Evolutionary conservation across 2,888 invertebrate species (phyloP).

Genomic region (Buathra laborator): DNA sequence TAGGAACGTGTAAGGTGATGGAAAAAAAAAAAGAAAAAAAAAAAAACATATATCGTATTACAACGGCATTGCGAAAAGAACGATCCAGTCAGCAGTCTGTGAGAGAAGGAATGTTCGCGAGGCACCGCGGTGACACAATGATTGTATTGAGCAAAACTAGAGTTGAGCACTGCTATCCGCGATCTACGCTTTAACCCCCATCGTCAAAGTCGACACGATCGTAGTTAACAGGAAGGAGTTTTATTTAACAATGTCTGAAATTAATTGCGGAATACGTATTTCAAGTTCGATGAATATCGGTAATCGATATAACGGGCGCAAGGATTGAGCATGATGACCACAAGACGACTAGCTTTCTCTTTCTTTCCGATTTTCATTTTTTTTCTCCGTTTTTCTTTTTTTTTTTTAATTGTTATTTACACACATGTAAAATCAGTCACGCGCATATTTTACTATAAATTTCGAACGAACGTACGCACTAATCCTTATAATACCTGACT

Average conservation of each 20-base stretch:
- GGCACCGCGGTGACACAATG: constrained; percentile 61
- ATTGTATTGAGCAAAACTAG: constrained; percentile 64
- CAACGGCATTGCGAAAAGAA: constrained; percentile 9
- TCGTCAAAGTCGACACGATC: constrained; percentile 22
- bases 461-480: constrained; percentile 40
- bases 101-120: constrained; percentile 56
- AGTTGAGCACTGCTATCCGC: constrained; percentile 61
- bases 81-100: constrained; percentile 23
- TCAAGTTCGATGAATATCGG: constrained; percentile 26
- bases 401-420: constrained; percentile 30
- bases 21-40: constrained; percentile 22
- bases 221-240: not conserved
- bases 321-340: constrained; percentile 36
- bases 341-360: constrained; percentile 22
- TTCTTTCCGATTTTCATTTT: not conserved
- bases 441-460: constrained; percentile 8
- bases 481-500: constrained; percentile 32
- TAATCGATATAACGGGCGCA: constrained; percentile 27
- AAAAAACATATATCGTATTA: constrained; percentile 61
- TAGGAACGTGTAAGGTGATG: constrained; percentile 24
- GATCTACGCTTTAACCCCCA: constrained; percentile 13
- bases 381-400: not conserved
- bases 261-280: constrained; percentile 10
- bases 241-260: not conserved
- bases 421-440: constrained; percentile 18